Conservation (phyloP, 2,113 vertebrate genomes). For the Notarius quadriscutis region DNA sequence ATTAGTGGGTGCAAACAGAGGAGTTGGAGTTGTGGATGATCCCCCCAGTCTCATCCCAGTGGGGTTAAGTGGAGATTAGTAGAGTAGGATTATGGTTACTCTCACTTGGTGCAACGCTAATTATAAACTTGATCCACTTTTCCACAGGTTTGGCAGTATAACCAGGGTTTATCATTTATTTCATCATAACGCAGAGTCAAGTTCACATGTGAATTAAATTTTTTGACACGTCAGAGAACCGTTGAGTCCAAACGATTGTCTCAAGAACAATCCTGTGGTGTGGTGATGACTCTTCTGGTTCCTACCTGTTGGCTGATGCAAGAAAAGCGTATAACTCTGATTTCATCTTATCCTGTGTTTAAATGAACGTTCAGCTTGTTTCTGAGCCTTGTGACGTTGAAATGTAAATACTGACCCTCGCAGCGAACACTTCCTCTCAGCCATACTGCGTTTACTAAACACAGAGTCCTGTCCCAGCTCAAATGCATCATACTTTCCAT, state of each 20-base stretch:
- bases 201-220: background rate
- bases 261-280: background rate
- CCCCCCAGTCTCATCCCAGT: background rate
- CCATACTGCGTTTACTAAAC: conserved; percentile 5
- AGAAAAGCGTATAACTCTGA: background rate
- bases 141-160: background rate
- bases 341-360: no score
- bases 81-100: conserved; percentile 47
- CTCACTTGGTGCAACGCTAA: background rate
- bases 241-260: background rate
- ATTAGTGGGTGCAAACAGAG: background rate
- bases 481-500: background rate
- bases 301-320: background rate
- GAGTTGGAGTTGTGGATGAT: background rate
- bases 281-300: no score
- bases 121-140: background rate
- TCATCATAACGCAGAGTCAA: no score
- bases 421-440: background rate
- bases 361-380: background rate
- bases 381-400: background rate
- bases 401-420: background rate
- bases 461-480: background rate
- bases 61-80: conserved; percentile 58
- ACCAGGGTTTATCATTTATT: no score
- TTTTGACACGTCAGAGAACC: background rate